Conservation (phyloP, 2,888 invertebrate genomes). For the Conops quadrifasciatus region DNA sequence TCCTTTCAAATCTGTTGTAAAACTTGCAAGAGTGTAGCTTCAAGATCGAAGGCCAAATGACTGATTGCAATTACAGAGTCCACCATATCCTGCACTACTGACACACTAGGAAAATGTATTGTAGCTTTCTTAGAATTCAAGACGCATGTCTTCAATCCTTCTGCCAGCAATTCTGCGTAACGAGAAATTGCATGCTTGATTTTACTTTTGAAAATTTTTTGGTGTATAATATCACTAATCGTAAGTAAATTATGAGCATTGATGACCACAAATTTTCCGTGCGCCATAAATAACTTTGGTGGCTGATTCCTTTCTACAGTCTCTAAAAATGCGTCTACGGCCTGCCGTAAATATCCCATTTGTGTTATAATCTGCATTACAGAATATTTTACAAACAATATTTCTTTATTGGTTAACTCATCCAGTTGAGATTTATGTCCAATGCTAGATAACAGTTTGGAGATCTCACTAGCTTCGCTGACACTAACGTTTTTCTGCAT, state of each 20-base stretch:
- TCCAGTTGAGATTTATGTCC: constrained; percentile 42
- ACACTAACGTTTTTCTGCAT: constrained; percentile 78
- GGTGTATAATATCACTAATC: constrained; percentile 92
- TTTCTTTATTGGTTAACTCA: constrained; percentile 77
- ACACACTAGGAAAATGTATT: constrained; percentile 89
- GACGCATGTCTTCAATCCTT: constrained; percentile 83
- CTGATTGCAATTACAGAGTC: constrained; percentile 88
- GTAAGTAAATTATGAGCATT: constrained; percentile 93
- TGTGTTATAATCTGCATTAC: constrained; percentile 87
- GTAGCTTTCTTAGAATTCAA: constrained; percentile 90
- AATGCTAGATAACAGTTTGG: constrained; percentile 67
- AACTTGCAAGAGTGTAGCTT: constrained; percentile 77
- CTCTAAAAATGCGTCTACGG: constrained; percentile 90
- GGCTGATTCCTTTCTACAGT: constrained; percentile 93
- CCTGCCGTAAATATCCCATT: constrained; percentile 83
- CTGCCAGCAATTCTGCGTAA: constrained; percentile 82
- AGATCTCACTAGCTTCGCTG: constrained; percentile 76
- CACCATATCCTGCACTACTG: constrained; percentile 92
- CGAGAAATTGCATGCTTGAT: constrained; percentile 77
- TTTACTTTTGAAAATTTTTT: constrained; percentile 80
- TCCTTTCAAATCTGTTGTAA: constrained; percentile 61
- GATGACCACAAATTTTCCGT: constrained; percentile 93
- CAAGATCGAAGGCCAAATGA: constrained; percentile 81
- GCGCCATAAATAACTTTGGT: constrained; percentile 90
- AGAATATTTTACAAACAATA: constrained; percentile 86